A percentile compares a stretch with the other conserved stretches of the same genome.
These are phyloP conservation scores for Oenanthe melanoleuca DNA, from an alignment of 2,113 vertebrate genomes.

Conservation along the genomic window DNA sequence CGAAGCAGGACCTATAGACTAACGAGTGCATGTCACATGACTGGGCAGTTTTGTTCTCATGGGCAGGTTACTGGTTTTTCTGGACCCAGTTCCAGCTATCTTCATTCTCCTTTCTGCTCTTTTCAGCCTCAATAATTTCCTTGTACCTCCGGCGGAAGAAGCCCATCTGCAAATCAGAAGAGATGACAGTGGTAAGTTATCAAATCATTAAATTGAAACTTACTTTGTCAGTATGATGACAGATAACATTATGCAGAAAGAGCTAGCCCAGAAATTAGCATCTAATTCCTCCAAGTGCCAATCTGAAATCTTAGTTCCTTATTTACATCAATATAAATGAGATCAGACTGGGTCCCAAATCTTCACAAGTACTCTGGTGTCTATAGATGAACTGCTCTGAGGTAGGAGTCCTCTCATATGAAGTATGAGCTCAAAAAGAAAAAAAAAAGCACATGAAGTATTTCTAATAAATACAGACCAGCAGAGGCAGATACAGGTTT, in stretches of 20 bases:
- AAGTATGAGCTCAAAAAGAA: neutral
- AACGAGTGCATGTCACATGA: slow-evolving; percentile 64
- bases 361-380: neutral
- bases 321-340: neutral
- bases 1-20: slow-evolving; percentile 78
- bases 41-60: slow-evolving; percentile 34
- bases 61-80: slow-evolving; percentile 88
- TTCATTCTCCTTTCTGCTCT: slow-evolving; percentile 94
- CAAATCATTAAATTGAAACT: neutral
- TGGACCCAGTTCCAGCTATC: slow-evolving; percentile 98
- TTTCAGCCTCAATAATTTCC: slow-evolving; percentile 97
- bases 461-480: neutral
- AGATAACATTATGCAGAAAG: neutral
- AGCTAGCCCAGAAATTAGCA: neutral
- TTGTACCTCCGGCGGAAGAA: slow-evolving; percentile 97
- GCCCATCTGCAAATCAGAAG: slow-evolving; percentile 86
- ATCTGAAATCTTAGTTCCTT: neutral
- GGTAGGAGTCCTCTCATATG: neutral
- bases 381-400: neutral
- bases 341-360: neutral
- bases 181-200: neutral
- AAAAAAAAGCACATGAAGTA: neutral
- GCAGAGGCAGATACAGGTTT: neutral
- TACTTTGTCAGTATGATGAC: neutral
- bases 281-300: neutral